Evolutionary conservation across 2,888 invertebrate genomes (phyloP).

Genomic region (Eudasyphora cyanicolor): DNA sequence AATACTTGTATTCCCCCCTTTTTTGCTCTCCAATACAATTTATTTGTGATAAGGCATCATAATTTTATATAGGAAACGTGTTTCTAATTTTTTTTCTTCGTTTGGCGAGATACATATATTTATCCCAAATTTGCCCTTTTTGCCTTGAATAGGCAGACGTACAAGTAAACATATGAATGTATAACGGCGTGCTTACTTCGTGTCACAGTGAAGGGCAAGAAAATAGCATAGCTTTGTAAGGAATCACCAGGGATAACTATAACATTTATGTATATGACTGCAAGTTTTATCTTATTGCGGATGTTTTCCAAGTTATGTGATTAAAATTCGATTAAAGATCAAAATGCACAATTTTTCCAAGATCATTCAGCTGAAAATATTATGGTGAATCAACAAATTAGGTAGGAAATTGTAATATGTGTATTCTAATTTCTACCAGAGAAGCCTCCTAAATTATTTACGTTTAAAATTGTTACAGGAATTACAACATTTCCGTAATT

Average conservation of each 20-base stretch:
- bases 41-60: constrained; percentile 30
- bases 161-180: constrained; percentile 28
- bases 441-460: no score
- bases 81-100: constrained; percentile 1
- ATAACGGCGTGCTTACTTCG: background rate
- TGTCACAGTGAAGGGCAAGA: background rate
- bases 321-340: no score
- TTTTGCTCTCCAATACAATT: background rate
- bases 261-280: no score
- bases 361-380: no score
- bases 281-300: no score
- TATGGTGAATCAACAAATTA: no score
- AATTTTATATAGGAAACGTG: constrained; percentile 54
- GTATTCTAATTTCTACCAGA: no score
- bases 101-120: background rate
- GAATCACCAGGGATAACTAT: background rate
- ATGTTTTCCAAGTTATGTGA: no score
- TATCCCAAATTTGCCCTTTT: background rate
- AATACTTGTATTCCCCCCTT: background rate
- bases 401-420: no score
- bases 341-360: no score
- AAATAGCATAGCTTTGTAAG: background rate
- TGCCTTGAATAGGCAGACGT: background rate
- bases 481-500: no score
- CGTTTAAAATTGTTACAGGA: no score